Conservation (phyloP, 2,888 invertebrate species). For the Ormyrus labotus region DNA sequence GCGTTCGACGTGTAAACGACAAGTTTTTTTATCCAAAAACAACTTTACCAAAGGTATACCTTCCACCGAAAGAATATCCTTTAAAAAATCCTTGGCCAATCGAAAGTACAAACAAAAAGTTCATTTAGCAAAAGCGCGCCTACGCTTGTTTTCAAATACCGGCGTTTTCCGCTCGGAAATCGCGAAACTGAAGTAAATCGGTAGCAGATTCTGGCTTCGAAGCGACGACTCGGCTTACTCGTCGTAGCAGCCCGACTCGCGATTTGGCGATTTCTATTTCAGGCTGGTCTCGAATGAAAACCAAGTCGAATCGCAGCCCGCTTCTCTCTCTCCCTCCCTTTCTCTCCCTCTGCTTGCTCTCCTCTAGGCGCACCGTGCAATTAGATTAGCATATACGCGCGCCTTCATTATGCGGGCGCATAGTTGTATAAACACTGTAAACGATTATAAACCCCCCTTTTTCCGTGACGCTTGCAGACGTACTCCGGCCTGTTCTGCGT, state of each 20-base stretch:
- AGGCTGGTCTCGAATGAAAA: conserved; percentile 9
- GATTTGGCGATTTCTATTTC: conserved; percentile 18
- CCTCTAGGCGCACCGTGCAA: not conserved
- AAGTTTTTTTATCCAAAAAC: too few species aligned
- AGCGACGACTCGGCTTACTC: not conserved
- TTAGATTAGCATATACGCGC: not conserved
- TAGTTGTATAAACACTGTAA: not conserved
- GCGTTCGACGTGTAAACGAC: too few species aligned
- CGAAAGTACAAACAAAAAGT: not conserved
- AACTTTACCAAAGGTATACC: too few species aligned
- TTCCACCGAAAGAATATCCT: too few species aligned
- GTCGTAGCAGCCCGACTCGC: not conserved
- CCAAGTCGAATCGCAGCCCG: not conserved
- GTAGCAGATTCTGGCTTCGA: too few species aligned
- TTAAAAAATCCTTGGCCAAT: not conserved
- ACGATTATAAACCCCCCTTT: not conserved
- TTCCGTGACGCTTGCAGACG: conserved; percentile 83
- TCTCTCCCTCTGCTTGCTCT: not conserved
- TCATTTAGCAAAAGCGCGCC: not conserved
- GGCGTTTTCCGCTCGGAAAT: too few species aligned
- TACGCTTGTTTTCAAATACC: too few species aligned
- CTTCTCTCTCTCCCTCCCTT: too few species aligned
- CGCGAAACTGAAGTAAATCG: too few species aligned
- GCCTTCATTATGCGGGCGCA: too few species aligned
- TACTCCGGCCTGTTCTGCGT: conserved; percentile 99